Base-by-base conservation (phyloP, 1,140 invertebrate species). In the Gryon sp. region DNA sequence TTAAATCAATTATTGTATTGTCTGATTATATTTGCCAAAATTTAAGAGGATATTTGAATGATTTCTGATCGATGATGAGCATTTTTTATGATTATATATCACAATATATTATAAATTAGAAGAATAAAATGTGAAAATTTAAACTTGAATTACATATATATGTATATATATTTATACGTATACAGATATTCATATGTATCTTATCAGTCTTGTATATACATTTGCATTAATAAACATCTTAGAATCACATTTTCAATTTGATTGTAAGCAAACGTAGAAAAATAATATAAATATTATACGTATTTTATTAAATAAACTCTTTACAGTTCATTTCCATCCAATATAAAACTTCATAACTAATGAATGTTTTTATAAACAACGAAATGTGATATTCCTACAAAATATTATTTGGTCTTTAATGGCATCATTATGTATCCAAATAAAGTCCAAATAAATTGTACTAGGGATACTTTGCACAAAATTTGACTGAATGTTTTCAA, bases 401-500 rank as follows among this genome's bases (percentile, higher is more conserved):
- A n/a, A n/a, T n/a, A n/a, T n/a, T n/a, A n/a, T n/a, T n/a, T n/a
- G n/a, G n/a, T n/a, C n/a, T n/a, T n/a, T n/a, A n/a, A n/a, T n/a
- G n/a, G n/a, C n/a, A n/a, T n/a, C n/a, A n/a, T n/a, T n/a, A n/a
- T n/a, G n/a, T n/a, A n/a, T n/a, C n/a, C n/a, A n/a, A n/a, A n/a
- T n/a, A n/a, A n/a, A n/a, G n/a, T n/a, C n/a, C n/a, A n/a, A n/a
- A n/a, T n/a, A n/a, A n/a, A n/a, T n/a, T n/a, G n/a, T n/a, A n/a
- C n/a, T n/a, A n/a, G n/a, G n/a, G n/a, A 60, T 5, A 53, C 14
- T 43, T 45, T 62, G 68, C 57, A 72, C 48, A 72, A 62, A 72
- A 62, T 72, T 72, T 55, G 55, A 72, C 57, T 59, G 63, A 72
- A 72, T 72, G 57, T 69, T 69, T 68, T 68, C 2, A 68, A 68